These are phyloP conservation scores for Chirona hameri DNA, from an alignment of 2,888 invertebrate genomes.

Conservation along the genomic window DNA sequence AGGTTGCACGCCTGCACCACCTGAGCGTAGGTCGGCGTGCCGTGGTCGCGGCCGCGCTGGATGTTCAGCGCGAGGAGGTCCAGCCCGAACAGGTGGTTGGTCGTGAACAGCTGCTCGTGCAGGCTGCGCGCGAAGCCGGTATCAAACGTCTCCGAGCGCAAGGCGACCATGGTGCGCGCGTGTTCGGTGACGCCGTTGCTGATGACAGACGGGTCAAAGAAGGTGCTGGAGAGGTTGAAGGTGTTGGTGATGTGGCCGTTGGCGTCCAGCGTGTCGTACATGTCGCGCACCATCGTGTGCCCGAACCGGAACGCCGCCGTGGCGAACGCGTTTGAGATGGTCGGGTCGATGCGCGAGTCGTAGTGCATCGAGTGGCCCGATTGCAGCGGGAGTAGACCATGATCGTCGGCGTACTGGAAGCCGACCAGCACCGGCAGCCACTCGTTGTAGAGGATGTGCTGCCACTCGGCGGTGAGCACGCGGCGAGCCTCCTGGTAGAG, in stretches of 20 bases:
- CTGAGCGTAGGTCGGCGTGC: conserved; percentile 34
- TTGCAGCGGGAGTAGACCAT: background rate
- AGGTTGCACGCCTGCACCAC: background rate
- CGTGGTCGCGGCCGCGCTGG: conserved; percentile 37
- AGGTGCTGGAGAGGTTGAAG: background rate
- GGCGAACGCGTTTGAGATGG: conserved; percentile 35
- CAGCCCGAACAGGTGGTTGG: conserved; percentile 35
- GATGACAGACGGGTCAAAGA: background rate
- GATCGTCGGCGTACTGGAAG: conserved; percentile 44
- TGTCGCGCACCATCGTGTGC: conserved; percentile 37
- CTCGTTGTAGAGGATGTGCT: conserved; percentile 56
- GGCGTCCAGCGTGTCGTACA: background rate
- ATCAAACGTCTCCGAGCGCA: background rate
- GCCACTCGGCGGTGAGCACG: conserved; percentile 53
- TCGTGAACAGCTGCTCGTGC: conserved; percentile 5
- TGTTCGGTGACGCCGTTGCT: background rate
- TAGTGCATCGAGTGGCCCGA: conserved; percentile 33
- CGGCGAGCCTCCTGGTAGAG: conserved; percentile 54
- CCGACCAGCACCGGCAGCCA: conserved; percentile 55
- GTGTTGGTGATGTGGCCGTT: background rate
- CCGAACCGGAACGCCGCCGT: conserved; percentile 37
- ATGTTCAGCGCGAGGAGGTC: conserved; percentile 38
- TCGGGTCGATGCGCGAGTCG: conserved; percentile 32
- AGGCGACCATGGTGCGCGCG: background rate
- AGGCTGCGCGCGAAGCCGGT: background rate